Evolutionary conservation across 2,888 invertebrate species (phyloP), one percentile per base, ranked within the genome.

Genomic region (Eupsilia transversa): DNA sequence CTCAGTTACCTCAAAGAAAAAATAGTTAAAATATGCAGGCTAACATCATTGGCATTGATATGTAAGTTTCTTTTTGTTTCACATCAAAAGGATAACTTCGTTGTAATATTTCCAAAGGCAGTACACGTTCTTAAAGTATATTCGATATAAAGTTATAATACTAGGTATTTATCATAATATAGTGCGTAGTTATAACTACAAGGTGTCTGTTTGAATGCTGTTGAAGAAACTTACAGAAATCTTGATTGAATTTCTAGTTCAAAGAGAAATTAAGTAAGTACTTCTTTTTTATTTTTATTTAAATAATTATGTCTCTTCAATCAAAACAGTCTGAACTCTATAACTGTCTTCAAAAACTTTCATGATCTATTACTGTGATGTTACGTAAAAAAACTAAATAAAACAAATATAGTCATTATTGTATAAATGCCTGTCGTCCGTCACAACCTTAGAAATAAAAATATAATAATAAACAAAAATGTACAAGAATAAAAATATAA

Each of bases 401-500:
- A 79, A 77, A 72, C 57, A 65, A 52, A 70, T 65, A 49, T 57
- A 67, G 43, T 59, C 52, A 61, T 63, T 74, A 80, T 73, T 71
- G 65, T 80, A 75, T 88, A 89, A 87, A 89, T 89, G 88, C 87
- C 78, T 90, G 85, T 85, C 86, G 35, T 85, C 82, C 87, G 87
- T 91, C 91, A 92, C 92, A 93, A 93, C 92, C 92, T 91, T 90
- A 90, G 57, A 88, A 88, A 88, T 80, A 88, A 88, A 89, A 88
- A 80, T 73, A 84, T 72, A 85, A 85, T 80, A 84, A 83, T 84
- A 87, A 82, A 80, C 74, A 84, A 80, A 86, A 88, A 86, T 86
- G 60, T 83, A 87, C 86, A 89, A 87, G 81, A 83, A 77, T 77
- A 81, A 76, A 84, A 80, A 82, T 74, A 86, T 80, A 80, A 79